Evolutionary conservation across 2,888 invertebrate species (phyloP).

Genomic region (Catocala nupta): DNA sequence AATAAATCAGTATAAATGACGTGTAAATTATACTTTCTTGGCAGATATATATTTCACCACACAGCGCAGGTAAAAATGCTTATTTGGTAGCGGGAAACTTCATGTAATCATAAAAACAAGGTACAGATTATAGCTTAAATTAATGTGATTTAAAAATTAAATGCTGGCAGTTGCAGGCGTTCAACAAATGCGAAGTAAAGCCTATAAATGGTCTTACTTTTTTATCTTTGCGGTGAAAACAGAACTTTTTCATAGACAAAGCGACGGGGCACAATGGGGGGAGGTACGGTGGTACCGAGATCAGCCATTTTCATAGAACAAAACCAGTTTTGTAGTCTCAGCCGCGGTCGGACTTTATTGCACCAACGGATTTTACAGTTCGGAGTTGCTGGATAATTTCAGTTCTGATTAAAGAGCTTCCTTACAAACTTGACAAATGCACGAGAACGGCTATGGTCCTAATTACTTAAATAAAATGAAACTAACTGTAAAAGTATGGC

Average conservation of each 20-base stretch:
- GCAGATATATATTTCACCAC: background rate
- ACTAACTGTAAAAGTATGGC: background rate
- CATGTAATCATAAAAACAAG: background rate
- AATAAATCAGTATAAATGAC: background rate
- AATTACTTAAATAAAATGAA: conserved; percentile 12
- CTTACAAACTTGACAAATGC: conserved; percentile 47
- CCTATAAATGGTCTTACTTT: conserved; percentile 42
- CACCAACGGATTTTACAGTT: conserved; percentile 48
- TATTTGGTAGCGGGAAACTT: background rate
- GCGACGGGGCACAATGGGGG: conserved; percentile 63
- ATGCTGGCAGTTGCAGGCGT: conserved; percentile 31
- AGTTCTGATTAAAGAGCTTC: conserved; percentile 50
- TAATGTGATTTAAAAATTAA: background rate
- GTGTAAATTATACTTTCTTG: background rate
- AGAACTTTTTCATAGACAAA: conserved; percentile 64
- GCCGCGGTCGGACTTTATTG: conserved; percentile 48
- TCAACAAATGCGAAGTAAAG: conserved; percentile 22
- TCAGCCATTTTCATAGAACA: conserved; percentile 70
- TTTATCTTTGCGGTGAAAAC: conserved; percentile 47
- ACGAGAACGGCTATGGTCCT: conserved; percentile 31
- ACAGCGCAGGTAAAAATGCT: background rate
- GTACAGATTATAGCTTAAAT: background rate
- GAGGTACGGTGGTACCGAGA: conserved; percentile 56
- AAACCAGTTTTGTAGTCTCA: conserved; percentile 58
- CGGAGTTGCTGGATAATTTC: conserved; percentile 46